Evolutionary conservation across 2,113 vertebrate species (phyloP).

Genomic region (Ptilonorhynchus violaceus): DNA sequence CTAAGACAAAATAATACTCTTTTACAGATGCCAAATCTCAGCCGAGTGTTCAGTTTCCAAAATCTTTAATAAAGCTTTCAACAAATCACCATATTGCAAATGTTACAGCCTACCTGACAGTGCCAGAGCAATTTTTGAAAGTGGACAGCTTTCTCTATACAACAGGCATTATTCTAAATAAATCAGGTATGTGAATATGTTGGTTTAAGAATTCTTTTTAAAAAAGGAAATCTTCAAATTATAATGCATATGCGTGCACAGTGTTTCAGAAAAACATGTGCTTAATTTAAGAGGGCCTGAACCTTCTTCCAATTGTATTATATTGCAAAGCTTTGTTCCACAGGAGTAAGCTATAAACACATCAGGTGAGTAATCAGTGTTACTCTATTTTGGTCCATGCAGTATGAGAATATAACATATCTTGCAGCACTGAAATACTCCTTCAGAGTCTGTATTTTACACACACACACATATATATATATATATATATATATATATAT

Average conservation of each 20-base stretch:
- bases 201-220: not conserved
- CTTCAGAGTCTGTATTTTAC: not conserved
- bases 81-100: constrained; percentile 74
- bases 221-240: not conserved
- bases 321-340: not conserved
- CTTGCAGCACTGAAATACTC: not conserved
- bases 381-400: not conserved
- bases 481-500: not conserved
- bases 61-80: constrained; percentile 80
- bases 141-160: constrained; percentile 75
- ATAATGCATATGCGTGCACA: not conserved
- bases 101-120: constrained; percentile 84
- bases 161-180: constrained; percentile 77
- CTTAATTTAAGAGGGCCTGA: not conserved
- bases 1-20: not conserved
- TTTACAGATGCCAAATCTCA: constrained; percentile 85
- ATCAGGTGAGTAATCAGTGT: not conserved
- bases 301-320: not conserved
- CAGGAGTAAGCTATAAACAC: not conserved
- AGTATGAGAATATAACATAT: not conserved
- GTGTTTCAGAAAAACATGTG: not conserved
- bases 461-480: too few relatives aligned
- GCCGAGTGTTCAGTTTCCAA: constrained; percentile 87
- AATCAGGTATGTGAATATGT: constrained; percentile 74
- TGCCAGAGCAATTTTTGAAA: constrained; percentile 79